Percentiles rank a stretch among this genome's conserved stretches.
Conservation (phyloP, 2,888 invertebrate genomes). For the Drosophila anomelani region DNA sequence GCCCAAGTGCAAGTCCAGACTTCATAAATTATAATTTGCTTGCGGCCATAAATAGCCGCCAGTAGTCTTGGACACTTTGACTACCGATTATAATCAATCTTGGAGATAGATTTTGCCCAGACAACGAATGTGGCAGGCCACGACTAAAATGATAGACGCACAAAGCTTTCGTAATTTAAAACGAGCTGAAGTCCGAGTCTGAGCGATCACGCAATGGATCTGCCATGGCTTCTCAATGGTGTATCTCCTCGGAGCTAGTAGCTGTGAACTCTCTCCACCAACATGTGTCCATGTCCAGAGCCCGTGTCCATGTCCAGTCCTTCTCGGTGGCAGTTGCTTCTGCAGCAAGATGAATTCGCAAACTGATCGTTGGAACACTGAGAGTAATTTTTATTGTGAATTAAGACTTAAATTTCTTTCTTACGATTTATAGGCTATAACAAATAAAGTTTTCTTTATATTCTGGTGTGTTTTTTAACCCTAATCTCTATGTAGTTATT, state of each 20-base stretch:
- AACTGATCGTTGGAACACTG: constrained; percentile 19
- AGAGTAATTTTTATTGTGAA: neutral
- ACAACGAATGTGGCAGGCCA: constrained; percentile 46
- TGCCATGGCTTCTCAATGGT: constrained; percentile 12
- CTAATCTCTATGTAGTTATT: neutral
- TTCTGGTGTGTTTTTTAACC: neutral
- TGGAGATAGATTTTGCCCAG: constrained; percentile 69
- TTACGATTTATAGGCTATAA: no score
- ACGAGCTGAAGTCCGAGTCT: constrained; percentile 40
- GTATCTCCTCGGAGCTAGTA: constrained; percentile 30
- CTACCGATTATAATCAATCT: constrained; percentile 84
- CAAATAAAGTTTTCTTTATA: no score
- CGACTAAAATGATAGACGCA: constrained; percentile 53
- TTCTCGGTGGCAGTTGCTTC: constrained; percentile 43
- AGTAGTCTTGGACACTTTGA: constrained; percentile 77
- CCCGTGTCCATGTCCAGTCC: constrained; percentile 59
- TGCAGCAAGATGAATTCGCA: constrained; percentile 41
- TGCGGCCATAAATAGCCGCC: constrained; percentile 68
- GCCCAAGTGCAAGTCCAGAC: constrained; percentile 62
- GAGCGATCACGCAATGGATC: constrained; percentile 50
- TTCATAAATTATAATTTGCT: constrained; percentile 81
- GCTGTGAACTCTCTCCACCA: constrained; percentile 58
- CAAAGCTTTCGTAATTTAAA: constrained; percentile 59
- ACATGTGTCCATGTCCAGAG: constrained; percentile 73
- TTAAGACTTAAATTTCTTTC: fast-evolving